These are phyloP conservation scores for Calycopis cecrops DNA, from an alignment of 1,140 invertebrate genomes.

Conservation along the genomic window DNA sequence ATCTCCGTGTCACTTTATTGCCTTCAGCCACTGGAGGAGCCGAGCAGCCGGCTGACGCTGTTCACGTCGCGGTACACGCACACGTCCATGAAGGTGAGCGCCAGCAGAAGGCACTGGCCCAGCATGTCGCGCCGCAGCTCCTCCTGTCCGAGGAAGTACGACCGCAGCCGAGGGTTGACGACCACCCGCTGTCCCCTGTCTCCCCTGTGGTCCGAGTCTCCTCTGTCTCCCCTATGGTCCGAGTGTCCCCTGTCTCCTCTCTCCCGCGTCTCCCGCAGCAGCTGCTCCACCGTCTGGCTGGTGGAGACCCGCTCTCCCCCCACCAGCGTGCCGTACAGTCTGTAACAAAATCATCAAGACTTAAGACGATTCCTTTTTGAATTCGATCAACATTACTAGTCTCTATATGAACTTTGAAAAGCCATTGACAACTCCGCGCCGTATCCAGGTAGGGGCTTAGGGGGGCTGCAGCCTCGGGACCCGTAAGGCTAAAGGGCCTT, in stretches of 20 bases:
- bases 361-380: neutral
- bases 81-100: conserved; percentile 67
- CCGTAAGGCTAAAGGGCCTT: too few species aligned
- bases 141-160: conserved; percentile 43
- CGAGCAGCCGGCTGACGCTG: conserved; percentile 42
- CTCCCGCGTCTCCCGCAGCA: conserved; percentile 31
- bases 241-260: too few species aligned
- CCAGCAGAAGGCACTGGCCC: conserved; percentile 57
- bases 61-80: conserved; percentile 61
- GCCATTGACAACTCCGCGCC: too few species aligned
- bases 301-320: conserved; percentile 67
- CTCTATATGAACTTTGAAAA: too few species aligned
- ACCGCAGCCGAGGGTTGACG: conserved; percentile 19
- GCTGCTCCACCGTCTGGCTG: conserved; percentile 55
- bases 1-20: too few species aligned
- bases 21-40: too few species aligned
- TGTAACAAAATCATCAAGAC: conserved; percentile 30
- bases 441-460: too few species aligned
- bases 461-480: too few species aligned
- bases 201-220: too few species aligned
- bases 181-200: too few species aligned
- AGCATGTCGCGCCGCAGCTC: conserved; percentile 63
- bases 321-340: conserved; percentile 63
- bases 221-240: conserved; percentile 20
- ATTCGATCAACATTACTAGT: neutral